Evolutionary conservation across 2,113 vertebrate species (phyloP), one percentile per base, ranked within the genome.

Genomic region (Ceratotherium simum): DNA sequence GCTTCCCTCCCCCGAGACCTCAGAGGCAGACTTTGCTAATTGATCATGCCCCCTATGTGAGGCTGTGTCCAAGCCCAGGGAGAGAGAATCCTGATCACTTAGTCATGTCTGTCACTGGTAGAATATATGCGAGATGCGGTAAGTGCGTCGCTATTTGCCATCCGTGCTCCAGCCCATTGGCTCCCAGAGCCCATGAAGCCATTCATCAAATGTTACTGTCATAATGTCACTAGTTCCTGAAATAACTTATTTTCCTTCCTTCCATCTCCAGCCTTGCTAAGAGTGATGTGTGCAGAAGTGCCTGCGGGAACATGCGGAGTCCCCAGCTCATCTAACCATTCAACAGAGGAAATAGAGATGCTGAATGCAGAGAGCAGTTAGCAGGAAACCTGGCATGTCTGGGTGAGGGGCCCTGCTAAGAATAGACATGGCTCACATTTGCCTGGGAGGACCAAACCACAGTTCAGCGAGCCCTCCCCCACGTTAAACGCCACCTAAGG

Each of bases 341-440:
- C 1, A 1, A 8, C 20, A 3, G 1, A n/a, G 56, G 67, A 82
- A 31, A 58, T 0, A 12, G n/a, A 91, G 84, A n/a, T 0, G 0
- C 46, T 9, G 17, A 56, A 86, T 13, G 4, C 11, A 0, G 75
- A 58, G 36, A 7, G 25, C 48, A 6, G 21, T 64, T 1, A 5
- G 64, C 31, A 0, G 23, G 54, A 46, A 78, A 27, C 75, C 86
- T n/a, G 79, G 81, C 80, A 91, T 85, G 91, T 95, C 96, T 97
- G 92, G 39, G 51, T 11, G 56, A 90, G 67, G 1, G 29, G 20
- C 6, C 0, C 1, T 2, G 62, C 90, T 97, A 95, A 97, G 94
- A 84, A 91, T 69, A 96, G 92, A 4, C 31, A 3, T 90, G 96
- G 96, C 70, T 97, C 95, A 96, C 51, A 0, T 8, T 10, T 20